Base-by-base conservation (phyloP, 2,888 invertebrate species). In the Latheticus oryzae region DNA sequence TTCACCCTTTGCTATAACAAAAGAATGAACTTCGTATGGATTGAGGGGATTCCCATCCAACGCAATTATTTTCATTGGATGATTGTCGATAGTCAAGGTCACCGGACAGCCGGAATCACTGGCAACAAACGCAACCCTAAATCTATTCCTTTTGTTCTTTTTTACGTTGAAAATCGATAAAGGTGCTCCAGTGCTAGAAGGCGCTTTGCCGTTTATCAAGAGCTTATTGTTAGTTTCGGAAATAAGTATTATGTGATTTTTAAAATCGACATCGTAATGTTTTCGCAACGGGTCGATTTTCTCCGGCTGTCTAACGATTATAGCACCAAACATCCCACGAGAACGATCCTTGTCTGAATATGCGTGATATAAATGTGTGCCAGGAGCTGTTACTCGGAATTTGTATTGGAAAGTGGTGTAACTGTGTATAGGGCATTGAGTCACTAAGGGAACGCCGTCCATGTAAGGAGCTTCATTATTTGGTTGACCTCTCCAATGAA, bases 401-500 rank as follows among this genome's bases (percentile, higher is more conserved):
- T 86, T 85, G 69, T 90, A 90, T 69, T 87, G 86, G 70, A 87
- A 90, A 0, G 83, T 85, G 1, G 86, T 84, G 58, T 85, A 86
- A 67, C 86, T 86, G 0, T 81, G 77, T 62, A 90, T 87, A 0
- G 90, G 89, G 66, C 90, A 90, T 71, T 90, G 90, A 0, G 89
- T 89, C n/a, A 90, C 80, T 83, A 89, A 84, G 0, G 90, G 87
- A 2, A 87, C 87, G 1, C 90, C 90, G 65, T 91, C 90, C 89
- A 90, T 89, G 68, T 83, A 86, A 0, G 89, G 89, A 1, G 87
- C 83, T 83, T 67, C 81, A 77, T 75, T 85, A 84, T 67, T 81
- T 68, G 86, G 88, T 62, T 90, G 90, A 0, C 92, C 93, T 70
- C 91, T 87, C 91, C 91, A 93, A 73, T 93, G 92, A 5, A 93